Evolutionary conservation across 2,797 vertebrate species (phyloP), one percentile per base, ranked within the genome.

Genomic region (Hylomyscus alleni): DNA sequence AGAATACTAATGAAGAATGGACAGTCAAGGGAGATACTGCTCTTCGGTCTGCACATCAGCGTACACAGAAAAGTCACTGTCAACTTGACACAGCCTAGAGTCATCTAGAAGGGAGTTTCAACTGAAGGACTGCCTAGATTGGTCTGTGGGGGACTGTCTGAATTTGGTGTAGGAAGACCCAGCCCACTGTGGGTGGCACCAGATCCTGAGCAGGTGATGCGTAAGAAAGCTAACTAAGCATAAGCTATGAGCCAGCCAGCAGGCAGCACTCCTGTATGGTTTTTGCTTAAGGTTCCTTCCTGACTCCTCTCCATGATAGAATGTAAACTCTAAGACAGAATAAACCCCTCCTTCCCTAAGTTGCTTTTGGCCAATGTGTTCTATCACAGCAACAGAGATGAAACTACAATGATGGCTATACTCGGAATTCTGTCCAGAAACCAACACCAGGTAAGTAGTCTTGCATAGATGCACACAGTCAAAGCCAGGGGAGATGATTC

Each of bases 341-440:
- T 6, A 72, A 40, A 29, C 14, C 50, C 29, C 19, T 11, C 47
- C 50, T 72, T 69, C 14, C n/a, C 24, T 37, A 73, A 13, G 24
- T 40, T 73, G 24, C 85, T 31, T 73, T 56, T 73, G 10, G 50
- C 56, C 67, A 31, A 1, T 54, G 50, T 56, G 50, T 31, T 73
- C 24, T 2, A 40, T 40, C n/a, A 4, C 50, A 73, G 34, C 67
- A 73, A 56, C 24, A 56, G 85, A 56, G 67, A 40, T 31, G 67
- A 88, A 31, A 56, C 50, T 73, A 56, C 34, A 73, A 37, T 3
- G n/a, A n/a, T 52, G 34, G 29, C 56, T 52, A 17, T 56, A 76
- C 31, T 7, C 62, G 88, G 72, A 95, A 78, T 84, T 86, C 86
- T 94, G 44, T 65, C 73, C 85, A 84, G 54, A 92, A 96, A 80